Evolutionary conservation across 2,888 invertebrate genomes (phyloP).

Genomic region (Drosophila kokeensis): DNA sequence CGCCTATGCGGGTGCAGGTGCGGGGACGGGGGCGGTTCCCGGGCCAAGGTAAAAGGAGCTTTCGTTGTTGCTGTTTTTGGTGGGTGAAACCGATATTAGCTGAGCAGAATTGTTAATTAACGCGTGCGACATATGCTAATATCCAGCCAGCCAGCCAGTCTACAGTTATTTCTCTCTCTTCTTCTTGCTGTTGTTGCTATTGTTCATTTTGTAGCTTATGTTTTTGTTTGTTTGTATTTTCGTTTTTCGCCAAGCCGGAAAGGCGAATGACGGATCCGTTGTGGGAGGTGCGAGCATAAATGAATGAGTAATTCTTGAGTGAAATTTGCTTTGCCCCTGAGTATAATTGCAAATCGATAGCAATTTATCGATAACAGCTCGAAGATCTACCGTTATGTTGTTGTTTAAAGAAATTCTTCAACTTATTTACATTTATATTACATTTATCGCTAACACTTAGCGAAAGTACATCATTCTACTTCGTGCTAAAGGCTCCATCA

Average conservation of each 20-base stretch:
- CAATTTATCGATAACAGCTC: constrained; percentile 6
- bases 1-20: constrained; percentile 4
- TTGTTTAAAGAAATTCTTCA: neutral
- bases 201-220: neutral
- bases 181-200: neutral
- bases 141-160: constrained; percentile 28
- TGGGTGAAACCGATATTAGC: constrained; percentile 83
- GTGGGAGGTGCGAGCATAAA: constrained; percentile 2
- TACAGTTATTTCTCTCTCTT: constrained; percentile 7
- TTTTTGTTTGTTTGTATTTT: neutral
- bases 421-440: neutral
- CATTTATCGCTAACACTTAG: neutral
- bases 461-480: neutral
- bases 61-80: constrained; percentile 60
- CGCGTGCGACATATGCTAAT: constrained; percentile 71
- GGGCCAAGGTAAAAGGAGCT: constrained; percentile 64
- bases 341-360: neutral
- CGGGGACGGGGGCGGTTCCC: neutral
- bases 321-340: constrained; percentile 24
- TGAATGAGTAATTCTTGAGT: constrained; percentile 26
- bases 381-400: neutral
- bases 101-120: constrained; percentile 83
- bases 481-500: neutral
- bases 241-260: constrained; percentile 35
- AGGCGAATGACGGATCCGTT: constrained; percentile 48